Base-by-base conservation (phyloP, 2,888 invertebrate species). In the Platycheirus rosarum region DNA sequence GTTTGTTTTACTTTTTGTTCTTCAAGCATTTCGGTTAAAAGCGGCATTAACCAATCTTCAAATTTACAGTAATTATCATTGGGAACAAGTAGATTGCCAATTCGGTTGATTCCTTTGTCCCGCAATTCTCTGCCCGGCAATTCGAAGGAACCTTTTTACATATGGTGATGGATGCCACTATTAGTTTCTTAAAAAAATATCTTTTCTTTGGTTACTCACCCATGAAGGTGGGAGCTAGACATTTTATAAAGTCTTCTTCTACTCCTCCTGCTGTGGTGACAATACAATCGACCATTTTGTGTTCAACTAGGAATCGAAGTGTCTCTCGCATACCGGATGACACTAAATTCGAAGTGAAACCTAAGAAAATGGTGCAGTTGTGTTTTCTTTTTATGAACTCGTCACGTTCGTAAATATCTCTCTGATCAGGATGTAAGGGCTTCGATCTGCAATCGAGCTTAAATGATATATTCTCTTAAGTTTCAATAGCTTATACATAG, bases 241-340 rank as follows among this genome's bases (percentile, higher is more conserved):
- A 99, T 92, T 99, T 99, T 46, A 99, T 99, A 49, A 99, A 94
- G 91, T 99, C 99, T 91, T 99, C 99, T 90, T 99, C 99, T 0
- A 99, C 93, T 0, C 99, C 99, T 0, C 99, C 99, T 0, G 99
- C 99, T 9, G 98, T 97, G 0, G 99, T 97, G 0, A 99, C 99
- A 84, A 99, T 93, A 88, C 98, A 98, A 90, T 99, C 99, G 32
- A 99, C 94, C 92, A 98, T 93, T 89, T 94, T 94, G 88, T 97
- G 94, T 88, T 97, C 93, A 0, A 95, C 96, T 68, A 97, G 91
- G 92, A 96, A 99, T 65, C 95, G 92, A 82, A 99, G 94, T 0
- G 96, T 95, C 87, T 99, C 99, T 80, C 99, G 92, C 75, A 99
- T 91, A 2, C 99, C 99, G 65, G 97, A 96, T 0, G 99, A 99